phyloP scores from a whole-genome alignment of 2,797 vertebrate species.

The Anniella stebbinsi region DNA sequence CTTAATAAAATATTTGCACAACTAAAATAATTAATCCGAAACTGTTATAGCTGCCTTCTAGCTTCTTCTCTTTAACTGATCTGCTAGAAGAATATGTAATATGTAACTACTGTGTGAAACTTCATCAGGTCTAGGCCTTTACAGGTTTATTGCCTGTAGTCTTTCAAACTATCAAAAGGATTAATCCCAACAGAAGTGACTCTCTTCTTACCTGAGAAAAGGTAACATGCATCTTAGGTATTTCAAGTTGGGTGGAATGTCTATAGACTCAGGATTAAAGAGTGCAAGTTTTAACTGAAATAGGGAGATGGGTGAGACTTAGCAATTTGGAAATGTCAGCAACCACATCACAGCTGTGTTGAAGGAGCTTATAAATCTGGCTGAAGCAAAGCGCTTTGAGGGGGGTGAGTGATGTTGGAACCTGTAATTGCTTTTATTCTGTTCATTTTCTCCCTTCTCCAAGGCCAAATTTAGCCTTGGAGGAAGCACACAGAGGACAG shows the following conservation, averaged over 20 bases:
- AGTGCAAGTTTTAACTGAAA: constrained; percentile 3
- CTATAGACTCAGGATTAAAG: constrained; percentile 8
- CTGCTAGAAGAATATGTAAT: neutral
- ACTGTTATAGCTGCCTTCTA: neutral
- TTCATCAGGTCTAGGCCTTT: neutral
- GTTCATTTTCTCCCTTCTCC: neutral
- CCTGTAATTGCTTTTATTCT: neutral
- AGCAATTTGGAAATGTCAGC: constrained; percentile 13
- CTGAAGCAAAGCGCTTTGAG: neutral
- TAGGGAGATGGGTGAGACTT: neutral
- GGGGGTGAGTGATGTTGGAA: neutral
- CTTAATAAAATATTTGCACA: too few relatives aligned
- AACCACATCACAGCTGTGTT: neutral
- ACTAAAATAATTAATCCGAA: neutral
- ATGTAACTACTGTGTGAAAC: neutral
- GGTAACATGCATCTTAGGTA: neutral
- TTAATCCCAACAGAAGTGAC: neutral
- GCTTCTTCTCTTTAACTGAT: neutral
- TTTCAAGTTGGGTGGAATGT: neutral
- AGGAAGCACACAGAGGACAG: neutral
- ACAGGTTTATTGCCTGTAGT: neutral
- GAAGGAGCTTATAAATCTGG: neutral
- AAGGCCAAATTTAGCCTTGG: neutral
- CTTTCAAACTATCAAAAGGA: neutral
- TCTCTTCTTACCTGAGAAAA: constrained; percentile 2